phyloP scores from a whole-genome alignment of 2,113 vertebrate genomes.

The Chrysochloris asiatica region DNA sequence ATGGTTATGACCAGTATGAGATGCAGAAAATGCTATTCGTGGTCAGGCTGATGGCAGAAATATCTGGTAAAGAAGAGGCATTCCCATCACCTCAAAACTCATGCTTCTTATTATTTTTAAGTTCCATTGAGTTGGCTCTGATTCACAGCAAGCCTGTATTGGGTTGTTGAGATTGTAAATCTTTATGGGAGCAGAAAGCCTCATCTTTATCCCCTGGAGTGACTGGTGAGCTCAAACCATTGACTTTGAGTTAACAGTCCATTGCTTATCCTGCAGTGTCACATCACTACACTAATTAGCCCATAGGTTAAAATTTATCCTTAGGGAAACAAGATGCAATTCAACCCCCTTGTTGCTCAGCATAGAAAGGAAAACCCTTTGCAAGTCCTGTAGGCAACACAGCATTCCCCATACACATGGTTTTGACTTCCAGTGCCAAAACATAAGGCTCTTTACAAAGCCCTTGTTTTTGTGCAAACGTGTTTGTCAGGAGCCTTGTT shows the following conservation, averaged over 20 bases:
- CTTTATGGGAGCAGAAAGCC: too few species aligned
- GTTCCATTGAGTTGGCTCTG: too few species aligned
- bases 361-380: constrained; percentile 2
- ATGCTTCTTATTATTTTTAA: too few species aligned
- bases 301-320: not conserved
- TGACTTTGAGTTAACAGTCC: too few species aligned
- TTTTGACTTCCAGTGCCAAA: constrained; percentile 41
- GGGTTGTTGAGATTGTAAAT: too few species aligned
- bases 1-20: not conserved
- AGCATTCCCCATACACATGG: not conserved
- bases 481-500: constrained; percentile 49
- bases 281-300: not conserved
- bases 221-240: too few species aligned
- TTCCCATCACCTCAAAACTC: not conserved
- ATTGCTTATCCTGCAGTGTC: too few species aligned
- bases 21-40: not conserved
- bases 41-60: not conserved
- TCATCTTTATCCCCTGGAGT: too few species aligned
- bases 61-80: not conserved
- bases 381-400: not conserved
- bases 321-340: not conserved
- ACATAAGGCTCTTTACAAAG: constrained; percentile 51
- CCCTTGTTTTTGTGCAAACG: constrained; percentile 17
- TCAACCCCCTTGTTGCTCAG: not conserved
- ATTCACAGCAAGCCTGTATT: too few species aligned